These are phyloP conservation scores for Sebastes trivittatus DNA, from an alignment of 2,797 vertebrate species.

Conservation along the genomic window DNA sequence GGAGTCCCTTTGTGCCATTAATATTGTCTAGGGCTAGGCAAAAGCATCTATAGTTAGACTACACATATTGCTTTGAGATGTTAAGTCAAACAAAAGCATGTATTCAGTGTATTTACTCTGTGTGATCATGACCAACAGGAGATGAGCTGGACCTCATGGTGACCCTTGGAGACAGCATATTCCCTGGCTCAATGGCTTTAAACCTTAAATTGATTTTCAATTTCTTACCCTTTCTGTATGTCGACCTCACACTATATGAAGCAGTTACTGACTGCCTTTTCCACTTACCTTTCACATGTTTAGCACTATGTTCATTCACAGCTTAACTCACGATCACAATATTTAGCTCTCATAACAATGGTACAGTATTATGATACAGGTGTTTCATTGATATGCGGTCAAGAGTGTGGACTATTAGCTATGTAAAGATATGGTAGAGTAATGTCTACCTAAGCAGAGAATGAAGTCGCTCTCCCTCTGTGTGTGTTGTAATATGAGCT, in stretches of 20 bases:
- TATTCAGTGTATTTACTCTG: constrained; percentile 8
- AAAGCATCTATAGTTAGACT: neutral
- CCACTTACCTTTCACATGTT: constrained; percentile 25
- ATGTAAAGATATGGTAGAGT: too few species aligned
- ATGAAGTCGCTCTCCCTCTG: too few species aligned
- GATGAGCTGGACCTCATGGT: constrained; percentile 9
- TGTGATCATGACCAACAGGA: constrained; percentile 11
- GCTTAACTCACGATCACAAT: neutral
- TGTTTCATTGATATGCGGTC: neutral
- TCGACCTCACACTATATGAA: constrained; percentile 16
- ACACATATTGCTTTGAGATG: neutral
- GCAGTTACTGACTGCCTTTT: constrained; percentile 27
- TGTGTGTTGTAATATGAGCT: too few species aligned
- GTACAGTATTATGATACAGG: neutral
- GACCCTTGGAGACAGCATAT: constrained; percentile 22
- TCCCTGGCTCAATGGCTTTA: constrained; percentile 46
- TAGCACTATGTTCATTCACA: neutral
- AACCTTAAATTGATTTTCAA: constrained; percentile 60
- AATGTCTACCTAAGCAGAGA: too few species aligned
- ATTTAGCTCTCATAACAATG: neutral
- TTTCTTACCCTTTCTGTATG: constrained; percentile 32
- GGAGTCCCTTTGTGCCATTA: neutral
- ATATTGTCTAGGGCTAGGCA: neutral
- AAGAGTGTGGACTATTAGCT: neutral
- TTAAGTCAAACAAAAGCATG: constrained; percentile 16